phyloP scores from a whole-genome alignment of 2,113 vertebrate species.

The Myotis lucifugus region DNA sequence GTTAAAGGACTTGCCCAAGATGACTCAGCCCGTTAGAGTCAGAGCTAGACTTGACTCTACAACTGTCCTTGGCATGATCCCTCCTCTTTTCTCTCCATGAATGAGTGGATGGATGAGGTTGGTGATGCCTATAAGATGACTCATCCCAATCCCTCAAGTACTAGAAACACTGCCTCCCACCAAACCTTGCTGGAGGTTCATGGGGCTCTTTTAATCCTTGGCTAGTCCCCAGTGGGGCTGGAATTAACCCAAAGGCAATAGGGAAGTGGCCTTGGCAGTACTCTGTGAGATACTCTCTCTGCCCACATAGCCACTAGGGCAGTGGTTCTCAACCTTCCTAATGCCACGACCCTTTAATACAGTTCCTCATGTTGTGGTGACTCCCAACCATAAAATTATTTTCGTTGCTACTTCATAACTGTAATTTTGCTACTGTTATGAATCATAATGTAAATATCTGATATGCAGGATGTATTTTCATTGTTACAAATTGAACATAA shows the following conservation, averaged over 20 bases:
- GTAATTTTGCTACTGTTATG: too few relatives aligned
- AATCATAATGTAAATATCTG: too few relatives aligned
- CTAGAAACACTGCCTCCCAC: not conserved
- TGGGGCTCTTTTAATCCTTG: not conserved
- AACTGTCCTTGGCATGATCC: not conserved
- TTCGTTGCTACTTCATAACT: too few relatives aligned
- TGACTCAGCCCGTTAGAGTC: not conserved
- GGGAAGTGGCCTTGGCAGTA: not conserved
- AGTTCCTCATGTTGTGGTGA: too few relatives aligned
- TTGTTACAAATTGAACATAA: too few relatives aligned
- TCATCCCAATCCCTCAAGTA: not conserved
- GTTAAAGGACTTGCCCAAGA: not conserved
- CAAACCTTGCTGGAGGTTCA: not conserved
- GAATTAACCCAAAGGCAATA: not conserved
- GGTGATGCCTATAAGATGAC: not conserved
- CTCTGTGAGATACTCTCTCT: not conserved
- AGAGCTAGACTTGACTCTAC: not conserved
- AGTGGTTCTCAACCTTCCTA: too few relatives aligned
- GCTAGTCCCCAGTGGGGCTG: not conserved
- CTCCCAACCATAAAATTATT: too few relatives aligned
- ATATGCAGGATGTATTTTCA: too few relatives aligned
- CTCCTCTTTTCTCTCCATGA: not conserved
- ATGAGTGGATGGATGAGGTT: not conserved
- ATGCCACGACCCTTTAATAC: too few relatives aligned
- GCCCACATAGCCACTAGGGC: not conserved